These are phyloP conservation scores for Austrofundulus limnaeus DNA, from an alignment of 2,113 vertebrate species.

Conservation along the genomic window DNA sequence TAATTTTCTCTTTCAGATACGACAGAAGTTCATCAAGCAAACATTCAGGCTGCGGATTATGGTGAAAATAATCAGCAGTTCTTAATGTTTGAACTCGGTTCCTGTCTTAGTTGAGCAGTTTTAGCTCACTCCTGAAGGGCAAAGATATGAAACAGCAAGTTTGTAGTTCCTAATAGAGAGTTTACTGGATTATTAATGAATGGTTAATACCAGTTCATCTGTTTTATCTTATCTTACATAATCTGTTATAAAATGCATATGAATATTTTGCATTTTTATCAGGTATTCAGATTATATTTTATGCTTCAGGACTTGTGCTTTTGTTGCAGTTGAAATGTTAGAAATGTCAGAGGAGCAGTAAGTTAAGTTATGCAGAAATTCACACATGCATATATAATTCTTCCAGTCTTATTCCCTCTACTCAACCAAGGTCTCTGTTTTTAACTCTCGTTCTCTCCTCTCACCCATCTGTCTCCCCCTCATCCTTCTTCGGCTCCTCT, in stretches of 20 bases:
- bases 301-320: constrained; percentile 13
- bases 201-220: constrained; percentile 44
- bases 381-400: constrained; percentile 27
- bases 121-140: background rate
- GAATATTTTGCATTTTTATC: constrained; percentile 16
- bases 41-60: constrained; percentile 27
- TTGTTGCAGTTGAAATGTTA: constrained; percentile 20
- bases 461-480: constrained; percentile 16
- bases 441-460: background rate
- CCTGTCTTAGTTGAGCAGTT: background rate
- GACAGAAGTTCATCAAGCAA: constrained; percentile 23
- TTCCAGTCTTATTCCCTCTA: constrained; percentile 21
- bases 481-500: constrained; percentile 29
- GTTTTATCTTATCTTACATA: constrained; percentile 37
- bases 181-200: constrained; percentile 30
- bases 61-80: constrained; percentile 30
- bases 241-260: constrained; percentile 26
- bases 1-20: constrained; percentile 35
- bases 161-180: background rate
- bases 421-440: background rate
- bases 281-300: constrained; percentile 35
- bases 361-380: constrained; percentile 24
- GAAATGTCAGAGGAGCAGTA: constrained; percentile 16
- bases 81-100: constrained; percentile 15
- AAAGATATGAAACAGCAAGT: constrained; percentile 10